Percentiles rank a stretch among this genome's conserved stretches.
phyloP scores from a whole-genome alignment of 2,888 invertebrate species.

The Terebella lapidaria region DNA sequence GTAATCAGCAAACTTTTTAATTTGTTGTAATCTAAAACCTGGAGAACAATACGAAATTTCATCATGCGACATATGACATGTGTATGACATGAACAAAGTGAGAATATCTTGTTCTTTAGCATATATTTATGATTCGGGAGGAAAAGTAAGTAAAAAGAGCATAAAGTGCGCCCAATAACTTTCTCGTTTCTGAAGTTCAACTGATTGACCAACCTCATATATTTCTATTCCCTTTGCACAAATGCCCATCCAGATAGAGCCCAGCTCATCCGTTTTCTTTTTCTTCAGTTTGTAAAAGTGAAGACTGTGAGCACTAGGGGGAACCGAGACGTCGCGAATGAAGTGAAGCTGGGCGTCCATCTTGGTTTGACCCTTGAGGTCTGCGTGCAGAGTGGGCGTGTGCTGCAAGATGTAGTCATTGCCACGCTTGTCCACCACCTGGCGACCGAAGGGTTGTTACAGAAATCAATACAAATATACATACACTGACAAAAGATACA shows the following conservation, averaged over 20 bases:
- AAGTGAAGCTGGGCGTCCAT: slow-evolving; percentile 81
- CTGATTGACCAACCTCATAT: slow-evolving; percentile 67
- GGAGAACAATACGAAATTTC: too few relatives aligned
- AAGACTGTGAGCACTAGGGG: slow-evolving; percentile 78
- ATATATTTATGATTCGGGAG: too few relatives aligned
- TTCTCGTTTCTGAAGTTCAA: too few relatives aligned
- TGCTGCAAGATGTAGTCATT: slow-evolving; percentile 56
- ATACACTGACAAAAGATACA: too few relatives aligned
- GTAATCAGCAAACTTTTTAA: slow-evolving; percentile 62
- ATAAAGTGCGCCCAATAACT: too few relatives aligned
- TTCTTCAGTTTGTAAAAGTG: slow-evolving; percentile 73
- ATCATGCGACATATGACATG: too few relatives aligned
- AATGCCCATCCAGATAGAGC: slow-evolving; percentile 75
- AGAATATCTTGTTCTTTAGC: too few relatives aligned
- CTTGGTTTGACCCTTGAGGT: slow-evolving; percentile 72
- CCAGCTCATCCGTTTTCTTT: slow-evolving; percentile 59
- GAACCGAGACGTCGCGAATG: slow-evolving; percentile 79
- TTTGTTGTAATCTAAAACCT: slow-evolving; percentile 43
- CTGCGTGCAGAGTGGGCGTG: slow-evolving; percentile 74
- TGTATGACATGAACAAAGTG: too few relatives aligned
- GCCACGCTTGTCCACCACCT: slow-evolving; percentile 58
- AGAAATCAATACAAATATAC: too few relatives aligned
- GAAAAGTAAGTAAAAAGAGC: too few relatives aligned
- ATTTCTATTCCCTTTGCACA: slow-evolving; percentile 89
- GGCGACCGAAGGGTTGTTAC: slow-evolving; percentile 7